Evolutionary conservation across 2,113 vertebrate genomes (phyloP).

Genomic region (Oncorhynchus keta): DNA sequence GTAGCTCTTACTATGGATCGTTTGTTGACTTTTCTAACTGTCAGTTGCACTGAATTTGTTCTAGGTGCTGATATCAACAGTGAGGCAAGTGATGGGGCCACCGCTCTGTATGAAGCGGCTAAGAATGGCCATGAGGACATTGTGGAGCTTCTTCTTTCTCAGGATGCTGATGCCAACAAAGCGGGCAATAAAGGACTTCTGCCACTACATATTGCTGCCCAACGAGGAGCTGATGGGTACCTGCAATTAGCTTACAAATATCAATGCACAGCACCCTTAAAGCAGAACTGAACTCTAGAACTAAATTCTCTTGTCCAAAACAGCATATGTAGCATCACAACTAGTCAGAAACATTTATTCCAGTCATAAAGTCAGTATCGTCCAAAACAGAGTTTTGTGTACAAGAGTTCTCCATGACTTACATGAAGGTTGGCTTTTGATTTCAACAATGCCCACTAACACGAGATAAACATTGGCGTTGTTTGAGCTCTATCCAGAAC

Average conservation of each 20-base stretch:
- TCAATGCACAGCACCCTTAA: not conserved
- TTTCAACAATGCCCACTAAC: too few relatives aligned
- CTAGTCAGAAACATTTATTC: too few relatives aligned
- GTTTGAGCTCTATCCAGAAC: too few relatives aligned
- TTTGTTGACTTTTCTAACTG: not conserved
- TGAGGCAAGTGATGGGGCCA: slow-evolving; percentile 84
- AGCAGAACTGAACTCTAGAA: too few relatives aligned
- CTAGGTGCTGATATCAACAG: slow-evolving; percentile 89
- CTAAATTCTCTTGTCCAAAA: too few relatives aligned
- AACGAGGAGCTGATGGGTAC: slow-evolving; percentile 83
- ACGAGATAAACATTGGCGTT: too few relatives aligned
- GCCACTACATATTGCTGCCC: slow-evolving; percentile 87
- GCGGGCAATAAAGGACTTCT: slow-evolving; percentile 82
- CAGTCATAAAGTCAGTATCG: too few relatives aligned
- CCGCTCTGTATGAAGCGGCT: slow-evolving; percentile 89
- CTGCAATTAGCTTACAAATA: slow-evolving; percentile 30
- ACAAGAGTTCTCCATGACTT: too few relatives aligned
- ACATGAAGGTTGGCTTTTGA: too few relatives aligned
- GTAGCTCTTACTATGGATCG: not conserved
- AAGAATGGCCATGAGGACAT: slow-evolving; percentile 83
- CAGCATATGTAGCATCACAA: too few relatives aligned
- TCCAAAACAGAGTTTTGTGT: too few relatives aligned
- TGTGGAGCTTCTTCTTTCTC: slow-evolving; percentile 84
- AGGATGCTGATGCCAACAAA: slow-evolving; percentile 88
- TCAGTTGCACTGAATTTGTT: not conserved